Conservation (phyloP, 2,797 vertebrate species). For the Tenualosa thibaudeaui region DNA sequence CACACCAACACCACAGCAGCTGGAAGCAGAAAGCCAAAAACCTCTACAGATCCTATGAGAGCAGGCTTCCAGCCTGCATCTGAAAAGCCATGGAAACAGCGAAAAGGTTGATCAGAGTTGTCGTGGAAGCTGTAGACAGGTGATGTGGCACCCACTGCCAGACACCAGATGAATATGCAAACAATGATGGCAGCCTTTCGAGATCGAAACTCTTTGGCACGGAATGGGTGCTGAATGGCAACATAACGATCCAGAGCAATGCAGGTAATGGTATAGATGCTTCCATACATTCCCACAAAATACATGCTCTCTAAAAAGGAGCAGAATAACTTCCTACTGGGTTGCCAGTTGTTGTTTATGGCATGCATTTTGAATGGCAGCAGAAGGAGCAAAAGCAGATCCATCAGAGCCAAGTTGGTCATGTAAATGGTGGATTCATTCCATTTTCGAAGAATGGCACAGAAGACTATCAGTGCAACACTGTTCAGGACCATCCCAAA, state of each 20-base stretch:
- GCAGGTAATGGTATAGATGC: conserved; percentile 85
- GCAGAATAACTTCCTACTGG: conserved; percentile 61
- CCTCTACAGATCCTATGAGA: conserved; percentile 74
- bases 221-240: conserved; percentile 78
- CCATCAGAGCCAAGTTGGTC: conserved; percentile 84
- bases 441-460: conserved; percentile 72
- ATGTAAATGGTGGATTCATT: conserved; percentile 86
- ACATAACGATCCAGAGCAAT: conserved; percentile 87
- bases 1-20: conserved; percentile 76
- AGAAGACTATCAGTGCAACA: conserved; percentile 76
- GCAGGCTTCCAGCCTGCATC: conserved; percentile 66
- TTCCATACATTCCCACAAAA: conserved; percentile 85
- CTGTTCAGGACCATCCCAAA: conserved; percentile 77
- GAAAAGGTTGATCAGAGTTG: accelerated
- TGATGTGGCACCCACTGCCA: conserved; percentile 64
- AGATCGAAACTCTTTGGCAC: conserved; percentile 75
- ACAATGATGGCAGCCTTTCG: conserved; percentile 62
- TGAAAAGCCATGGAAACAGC: conserved; percentile 83
- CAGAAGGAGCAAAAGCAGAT: conserved; percentile 82
- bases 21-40: conserved; percentile 86
- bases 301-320: conserved; percentile 80
- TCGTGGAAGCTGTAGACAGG: conserved; percentile 68
- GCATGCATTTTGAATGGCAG: conserved; percentile 83
- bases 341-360: neutral
- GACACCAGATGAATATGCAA: conserved; percentile 77